Base-by-base conservation (phyloP, 2,797 vertebrate species). In the Myotis pilosus region DNA sequence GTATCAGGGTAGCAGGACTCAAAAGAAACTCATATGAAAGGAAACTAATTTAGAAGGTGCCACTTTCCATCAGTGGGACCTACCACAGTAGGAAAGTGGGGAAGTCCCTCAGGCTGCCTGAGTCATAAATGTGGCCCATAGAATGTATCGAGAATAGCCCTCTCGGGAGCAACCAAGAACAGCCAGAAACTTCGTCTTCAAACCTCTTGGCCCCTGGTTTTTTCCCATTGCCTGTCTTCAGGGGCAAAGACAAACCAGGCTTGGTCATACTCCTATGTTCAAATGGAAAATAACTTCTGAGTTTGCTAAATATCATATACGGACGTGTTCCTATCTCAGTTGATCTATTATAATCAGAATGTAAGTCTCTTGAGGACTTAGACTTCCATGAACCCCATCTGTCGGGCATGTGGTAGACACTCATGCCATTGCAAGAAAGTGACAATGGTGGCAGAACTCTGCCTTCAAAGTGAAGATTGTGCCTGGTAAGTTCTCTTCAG, bases 41-140 rank as follows among this genome's bases (percentile, higher is more conserved):
- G 85, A 95, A 93, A 86, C 91, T 84, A 51, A 76, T 8, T 17
- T 16, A n/a, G 0, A 6, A 20, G 69, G 47, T 9, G 0, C 15
- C 86, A 64, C 83, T 89, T 95, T 92, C 85, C 76, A 72, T 69
- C 91, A 89, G 49, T 4, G 1, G 76, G 60, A 75, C 69, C 83
- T 6, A 33, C 23, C 49, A 19, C 28, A 36, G 78, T 78, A 75
- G 92, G 85, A 87, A 62, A 36, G 53, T 17, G 72, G 90, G 90
- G 92, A 69, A 88, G 93, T 60, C 90, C 94, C 94, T 19, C 0
- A 5, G 49, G 64, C 53, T 4, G 22, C 33, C 74, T 72, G 94
- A 95, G 85, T 89, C 84, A 83, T 79, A 55, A 4, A 36, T 0
- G 23, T 17, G 33, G n/a, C 75, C 79, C 49, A 33, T 8, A 25